Base-by-base conservation (phyloP, 37 sponge, comb jelly and placozoan genomes). In the Aplysina aerophoba region DNA sequence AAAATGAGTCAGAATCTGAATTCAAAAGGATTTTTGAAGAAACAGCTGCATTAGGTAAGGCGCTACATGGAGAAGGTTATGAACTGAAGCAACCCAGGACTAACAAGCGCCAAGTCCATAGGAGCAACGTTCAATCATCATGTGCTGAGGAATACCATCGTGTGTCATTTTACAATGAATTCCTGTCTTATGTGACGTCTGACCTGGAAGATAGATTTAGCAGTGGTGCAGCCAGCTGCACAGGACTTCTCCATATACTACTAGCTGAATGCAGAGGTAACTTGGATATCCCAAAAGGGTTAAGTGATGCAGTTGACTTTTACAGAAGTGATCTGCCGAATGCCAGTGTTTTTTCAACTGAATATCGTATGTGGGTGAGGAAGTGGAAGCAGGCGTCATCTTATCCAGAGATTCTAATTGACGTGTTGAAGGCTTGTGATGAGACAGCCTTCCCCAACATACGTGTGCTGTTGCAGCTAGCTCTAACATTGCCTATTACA, bases 131-230 rank as follows among this genome's bases (percentile, higher is more conserved):
- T 55, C 50, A 36, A 5, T 33, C 55, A 14, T 35, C 58, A 16
- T 55, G 62, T n/a, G 55, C 84, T 33, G 79, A 83, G 84, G 84
- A 88, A 8, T 88, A 88, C 80, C 83, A 88, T 64, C 65, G 84
- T 21, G 28, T 33, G 21, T 84, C 85, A 15, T 34, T 84, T 30
- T 60, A 44, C 89, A 75, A 81, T 54, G 83, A 81, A 34, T 83
- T 88, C 61, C 57, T 88, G 20, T 81, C 82, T 33, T 66, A 84
- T 50, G 28, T 74, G 63, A 61, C 73, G 4, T 38, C 54, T 37
- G 85, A 89, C 74, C 79, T 84, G 85, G 31, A 84, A 55, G 60
- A 72, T n/a, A 62, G 88, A 14, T 88, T 88, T 68, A 75, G 27
- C 54, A 86, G 28, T 54, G 67, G 59, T 58, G 44, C 84, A 68